Evolutionary conservation across 2,113 vertebrate genomes (phyloP).

Genomic region (Rhinogobius similis): DNA sequence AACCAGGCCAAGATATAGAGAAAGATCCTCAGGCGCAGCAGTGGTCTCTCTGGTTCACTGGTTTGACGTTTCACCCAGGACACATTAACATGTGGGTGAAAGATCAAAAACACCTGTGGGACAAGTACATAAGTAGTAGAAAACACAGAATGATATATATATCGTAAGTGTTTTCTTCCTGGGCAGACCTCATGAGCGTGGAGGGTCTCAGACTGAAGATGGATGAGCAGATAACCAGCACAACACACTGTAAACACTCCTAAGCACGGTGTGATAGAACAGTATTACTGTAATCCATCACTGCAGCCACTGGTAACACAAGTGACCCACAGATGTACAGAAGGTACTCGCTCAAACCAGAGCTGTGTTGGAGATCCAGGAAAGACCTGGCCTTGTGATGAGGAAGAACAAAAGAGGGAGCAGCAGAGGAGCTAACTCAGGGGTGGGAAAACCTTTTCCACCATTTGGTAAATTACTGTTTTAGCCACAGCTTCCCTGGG

Average conservation of each 20-base stretch:
- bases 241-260: not conserved
- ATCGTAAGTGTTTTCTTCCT: not conserved
- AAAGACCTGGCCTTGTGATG: not conserved
- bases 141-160: not conserved
- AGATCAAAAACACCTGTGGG: not conserved
- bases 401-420: not conserved
- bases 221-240: not conserved
- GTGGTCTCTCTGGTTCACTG: too few species aligned
- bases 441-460: too few species aligned
- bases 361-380: not conserved
- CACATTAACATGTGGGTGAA: not conserved
- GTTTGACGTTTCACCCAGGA: too few species aligned
- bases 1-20: too few species aligned
- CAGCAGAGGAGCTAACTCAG: not conserved
- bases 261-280: not conserved
- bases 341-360: not conserved
- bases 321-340: not conserved
- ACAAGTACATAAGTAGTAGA: not conserved
- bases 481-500: too few species aligned
- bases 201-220: not conserved
- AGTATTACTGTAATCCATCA: slow-evolving; percentile 2
- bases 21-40: too few species aligned
- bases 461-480: too few species aligned
- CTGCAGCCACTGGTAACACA: not conserved
- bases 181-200: not conserved